Evolutionary conservation across 2,113 vertebrate genomes (phyloP), one percentile per base, ranked within the genome.

Genomic region (Heptranchias perlo): DNA sequence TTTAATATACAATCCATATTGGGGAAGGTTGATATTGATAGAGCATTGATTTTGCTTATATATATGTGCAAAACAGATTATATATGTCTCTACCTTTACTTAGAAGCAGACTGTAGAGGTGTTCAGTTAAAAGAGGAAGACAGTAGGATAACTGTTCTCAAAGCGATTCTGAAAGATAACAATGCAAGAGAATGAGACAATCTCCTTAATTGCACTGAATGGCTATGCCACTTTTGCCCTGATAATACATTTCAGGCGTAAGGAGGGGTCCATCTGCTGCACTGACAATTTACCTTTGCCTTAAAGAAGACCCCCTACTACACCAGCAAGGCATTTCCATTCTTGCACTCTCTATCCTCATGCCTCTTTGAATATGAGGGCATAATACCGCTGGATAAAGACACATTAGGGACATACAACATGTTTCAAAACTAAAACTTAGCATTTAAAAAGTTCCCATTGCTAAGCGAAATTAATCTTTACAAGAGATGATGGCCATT

Each of bases 361-460:
- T 39, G 35, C 35, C 54, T n/a, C 35, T 93, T 64, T 62, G 58
- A 39, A 64, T 39, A 23, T 82, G 39, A 82, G 39, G 78, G 78
- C 39, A 82, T 62, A 93, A 62, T 93, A 62, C n/a, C 58, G 44
- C 61, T 21, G 35, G 54, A 8, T 18, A 62, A 64, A 93, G 89
- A 93, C 21, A 23, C 58, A 93, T 62, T 62, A 93, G 21, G 16
- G 61, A 93, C 5, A n/a, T 35, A 89, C 52, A 47, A 49, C 47
- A 11, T 61, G 31, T 93, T 93, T 93, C 89, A 93, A 93, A 61
- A 93, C 16, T 7, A 93, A 21, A 93, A 62, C 28, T 93, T 39
- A 93, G 58, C 89, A 93, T 62, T 93, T 62, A 11, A 93, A 93
- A 93, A 64, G 35, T 64, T 93, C 89, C 39, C 89, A 62, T 93